Conservation (phyloP, 2,888 invertebrate genomes). For the Eudemis profundana region DNA sequence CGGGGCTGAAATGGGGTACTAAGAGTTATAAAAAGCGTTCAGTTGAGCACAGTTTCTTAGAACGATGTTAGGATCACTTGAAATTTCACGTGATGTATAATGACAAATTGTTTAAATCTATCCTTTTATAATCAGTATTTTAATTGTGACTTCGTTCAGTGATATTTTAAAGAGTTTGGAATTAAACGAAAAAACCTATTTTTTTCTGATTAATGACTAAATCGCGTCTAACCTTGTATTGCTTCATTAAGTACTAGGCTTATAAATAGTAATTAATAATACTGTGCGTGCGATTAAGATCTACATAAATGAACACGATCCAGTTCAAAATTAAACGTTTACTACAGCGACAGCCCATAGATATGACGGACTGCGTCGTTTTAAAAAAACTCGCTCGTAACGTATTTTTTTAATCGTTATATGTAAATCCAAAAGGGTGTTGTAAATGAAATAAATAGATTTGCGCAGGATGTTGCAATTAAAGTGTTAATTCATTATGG, state of each 20-base stretch:
- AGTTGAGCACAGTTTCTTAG: conserved; percentile 21
- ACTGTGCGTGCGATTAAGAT: conserved; percentile 7
- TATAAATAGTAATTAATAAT: not conserved
- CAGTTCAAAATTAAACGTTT: not conserved
- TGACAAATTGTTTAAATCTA: conserved; percentile 33
- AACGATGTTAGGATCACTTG: conserved; percentile 1
- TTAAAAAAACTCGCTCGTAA: too few relatives aligned
- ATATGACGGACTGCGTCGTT: too few relatives aligned
- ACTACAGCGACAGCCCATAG: not conserved
- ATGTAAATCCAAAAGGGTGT: too few relatives aligned
- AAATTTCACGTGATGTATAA: not conserved
- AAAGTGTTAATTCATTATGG: too few relatives aligned
- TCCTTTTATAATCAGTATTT: not conserved
- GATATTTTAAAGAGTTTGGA: not conserved
- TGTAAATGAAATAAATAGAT: too few relatives aligned
- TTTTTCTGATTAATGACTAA: too few relatives aligned
- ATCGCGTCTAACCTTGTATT: not conserved
- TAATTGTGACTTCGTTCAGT: not conserved
- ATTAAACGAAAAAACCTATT: not conserved
- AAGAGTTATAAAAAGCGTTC: conserved; percentile 32
- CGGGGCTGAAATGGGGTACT: conserved; percentile 25
- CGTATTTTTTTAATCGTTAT: too few relatives aligned
- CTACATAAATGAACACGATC: not conserved
- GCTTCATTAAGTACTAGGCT: not conserved
- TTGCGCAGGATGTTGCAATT: too few relatives aligned